Evolutionary conservation across 2,113 vertebrate genomes (phyloP).

Genomic region (Oreochromis niloticus): DNA sequence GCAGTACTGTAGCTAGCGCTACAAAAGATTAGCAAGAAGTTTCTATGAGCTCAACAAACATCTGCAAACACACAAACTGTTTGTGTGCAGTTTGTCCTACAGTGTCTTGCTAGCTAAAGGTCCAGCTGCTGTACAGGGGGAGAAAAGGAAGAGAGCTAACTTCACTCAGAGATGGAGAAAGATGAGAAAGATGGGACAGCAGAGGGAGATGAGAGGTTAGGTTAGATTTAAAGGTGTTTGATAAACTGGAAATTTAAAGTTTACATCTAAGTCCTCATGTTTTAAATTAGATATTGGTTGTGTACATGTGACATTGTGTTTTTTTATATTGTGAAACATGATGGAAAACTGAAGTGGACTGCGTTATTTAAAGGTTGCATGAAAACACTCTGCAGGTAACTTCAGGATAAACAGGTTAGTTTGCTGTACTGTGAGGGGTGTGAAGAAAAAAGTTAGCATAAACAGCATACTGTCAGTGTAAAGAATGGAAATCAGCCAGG

Average conservation of each 20-base stretch:
- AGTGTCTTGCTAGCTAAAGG: not conserved
- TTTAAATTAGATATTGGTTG: not conserved
- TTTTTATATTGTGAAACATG: not conserved
- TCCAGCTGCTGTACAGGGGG: not conserved
- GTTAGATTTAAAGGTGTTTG: not conserved
- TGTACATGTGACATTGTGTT: not conserved
- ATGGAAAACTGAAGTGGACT: not conserved
- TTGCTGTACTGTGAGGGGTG: not conserved
- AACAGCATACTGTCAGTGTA: not conserved
- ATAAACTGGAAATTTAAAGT: not conserved
- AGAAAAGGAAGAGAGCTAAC: not conserved
- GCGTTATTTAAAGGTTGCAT: not conserved
- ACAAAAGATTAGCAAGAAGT: accelerated
- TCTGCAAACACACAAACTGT: not conserved
- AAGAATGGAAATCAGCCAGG: not conserved
- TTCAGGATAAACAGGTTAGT: not conserved
- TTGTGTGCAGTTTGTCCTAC: not conserved
- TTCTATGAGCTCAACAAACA: not conserved
- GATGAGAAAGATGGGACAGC: not conserved
- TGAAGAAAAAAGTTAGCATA: not conserved
- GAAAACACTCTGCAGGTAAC: not conserved
- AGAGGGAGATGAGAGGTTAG: not conserved
- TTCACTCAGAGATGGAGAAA: not conserved
- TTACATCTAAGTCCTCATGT: not conserved
- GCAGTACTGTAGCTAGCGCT: not conserved